These are phyloP conservation scores for Paradisaea rubra DNA, from an alignment of 2,113 vertebrate species.

Conservation along the genomic window DNA sequence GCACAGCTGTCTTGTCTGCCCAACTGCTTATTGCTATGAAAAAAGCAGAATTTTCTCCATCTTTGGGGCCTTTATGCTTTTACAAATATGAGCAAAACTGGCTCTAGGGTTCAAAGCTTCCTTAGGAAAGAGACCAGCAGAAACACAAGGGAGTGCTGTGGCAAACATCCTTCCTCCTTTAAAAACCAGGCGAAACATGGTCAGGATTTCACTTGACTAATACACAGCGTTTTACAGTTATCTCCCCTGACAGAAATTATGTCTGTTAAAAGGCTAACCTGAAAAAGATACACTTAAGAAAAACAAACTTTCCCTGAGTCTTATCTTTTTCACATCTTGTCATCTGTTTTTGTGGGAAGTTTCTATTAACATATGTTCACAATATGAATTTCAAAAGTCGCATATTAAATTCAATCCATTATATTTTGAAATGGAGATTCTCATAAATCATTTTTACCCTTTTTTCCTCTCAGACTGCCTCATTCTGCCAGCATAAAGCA, in stretches of 20 bases:
- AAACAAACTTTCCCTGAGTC: not conserved
- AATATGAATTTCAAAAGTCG: constrained; percentile 18
- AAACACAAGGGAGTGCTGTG: not conserved
- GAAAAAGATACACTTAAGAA: not conserved
- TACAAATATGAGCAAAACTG: not conserved
- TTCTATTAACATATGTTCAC: constrained; percentile 3
- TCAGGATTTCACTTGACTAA: not conserved
- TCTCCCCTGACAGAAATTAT: not conserved
- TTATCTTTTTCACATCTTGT: not conserved
- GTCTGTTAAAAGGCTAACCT: not conserved
- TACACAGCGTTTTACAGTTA: not conserved
- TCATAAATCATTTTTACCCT: not conserved
- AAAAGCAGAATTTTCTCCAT: not conserved
- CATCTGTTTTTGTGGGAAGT: constrained; percentile 9
- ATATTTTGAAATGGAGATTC: not conserved
- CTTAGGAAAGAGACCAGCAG: not conserved
- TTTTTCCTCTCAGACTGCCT: not conserved
- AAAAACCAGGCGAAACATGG: fast-evolving
- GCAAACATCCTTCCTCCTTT: not conserved
- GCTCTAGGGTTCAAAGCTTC: not conserved
- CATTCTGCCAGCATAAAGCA: not conserved
- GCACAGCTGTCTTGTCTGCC: not conserved
- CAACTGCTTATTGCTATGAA: not conserved
- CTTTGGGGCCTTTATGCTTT: not conserved
- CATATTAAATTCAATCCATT: constrained; percentile 17